Conservation (phyloP, 2,113 vertebrate genomes). For the Sula dactylatra region DNA sequence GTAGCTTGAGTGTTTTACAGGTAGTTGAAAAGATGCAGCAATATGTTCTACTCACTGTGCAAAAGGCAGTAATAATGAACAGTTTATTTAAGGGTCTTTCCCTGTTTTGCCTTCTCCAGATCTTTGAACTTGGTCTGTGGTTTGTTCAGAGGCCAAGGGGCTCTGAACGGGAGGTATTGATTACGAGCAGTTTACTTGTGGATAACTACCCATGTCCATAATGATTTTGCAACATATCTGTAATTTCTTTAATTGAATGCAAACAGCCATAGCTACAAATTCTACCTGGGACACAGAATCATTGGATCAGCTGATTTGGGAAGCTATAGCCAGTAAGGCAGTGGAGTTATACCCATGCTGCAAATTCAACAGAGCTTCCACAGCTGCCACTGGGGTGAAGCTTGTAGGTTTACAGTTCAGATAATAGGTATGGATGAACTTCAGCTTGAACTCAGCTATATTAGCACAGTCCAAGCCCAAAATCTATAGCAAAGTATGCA, state of each 20-base stretch:
- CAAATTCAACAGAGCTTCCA: neutral
- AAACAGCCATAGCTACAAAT: neutral
- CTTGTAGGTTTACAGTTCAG: neutral
- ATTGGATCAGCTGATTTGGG: neutral
- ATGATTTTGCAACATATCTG: neutral
- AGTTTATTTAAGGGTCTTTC: neutral
- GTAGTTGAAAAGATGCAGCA: neutral
- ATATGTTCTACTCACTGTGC: too few relatives aligned
- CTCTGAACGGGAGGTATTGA: neutral
- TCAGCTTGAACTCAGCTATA: neutral
- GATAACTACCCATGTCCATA: neutral
- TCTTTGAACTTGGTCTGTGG: neutral
- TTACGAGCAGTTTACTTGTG: neutral
- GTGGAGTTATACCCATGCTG: neutral
- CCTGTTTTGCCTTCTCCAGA: neutral
- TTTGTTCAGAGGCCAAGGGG: neutral
- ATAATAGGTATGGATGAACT: neutral
- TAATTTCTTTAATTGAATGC: neutral
- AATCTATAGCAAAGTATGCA: neutral
- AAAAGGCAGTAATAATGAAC: neutral
- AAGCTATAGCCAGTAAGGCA: neutral
- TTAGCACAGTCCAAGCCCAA: neutral
- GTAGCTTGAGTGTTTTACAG: neutral
- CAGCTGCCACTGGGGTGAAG: neutral
- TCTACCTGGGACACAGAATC: neutral